Evolutionary conservation across 2,797 vertebrate species (phyloP).

Genomic region (Tympanoctomys barrerae): DNA sequence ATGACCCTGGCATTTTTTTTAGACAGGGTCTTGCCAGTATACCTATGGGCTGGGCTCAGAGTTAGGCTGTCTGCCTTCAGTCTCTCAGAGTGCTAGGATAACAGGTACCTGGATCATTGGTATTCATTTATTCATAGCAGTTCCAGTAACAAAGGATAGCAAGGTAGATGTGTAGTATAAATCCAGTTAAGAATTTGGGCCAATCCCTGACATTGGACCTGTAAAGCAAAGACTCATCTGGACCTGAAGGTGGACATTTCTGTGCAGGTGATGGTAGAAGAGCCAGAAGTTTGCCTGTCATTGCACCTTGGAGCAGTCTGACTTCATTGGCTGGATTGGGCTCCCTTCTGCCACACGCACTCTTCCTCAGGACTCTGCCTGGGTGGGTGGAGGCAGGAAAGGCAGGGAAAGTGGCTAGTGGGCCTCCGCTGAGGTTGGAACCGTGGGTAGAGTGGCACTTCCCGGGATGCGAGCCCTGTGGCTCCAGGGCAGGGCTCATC

Average conservation of each 20-base stretch:
- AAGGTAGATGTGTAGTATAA: constrained; percentile 13
- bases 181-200: constrained; percentile 40
- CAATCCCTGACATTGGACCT: not conserved
- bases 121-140: constrained; percentile 29
- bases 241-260: constrained; percentile 40
- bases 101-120: not conserved
- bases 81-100: not conserved
- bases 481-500: constrained; percentile 70
- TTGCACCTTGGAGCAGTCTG: not conserved
- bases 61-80: not conserved
- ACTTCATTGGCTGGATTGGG: not conserved
- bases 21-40: not conserved
- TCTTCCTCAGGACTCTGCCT: not conserved
- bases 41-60: not conserved
- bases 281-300: constrained; percentile 1
- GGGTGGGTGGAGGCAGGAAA: constrained; percentile 27
- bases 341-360: not conserved
- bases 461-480: constrained; percentile 31
- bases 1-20: not conserved
- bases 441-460: constrained; percentile 37
- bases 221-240: constrained; percentile 24
- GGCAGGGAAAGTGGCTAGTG: not conserved
- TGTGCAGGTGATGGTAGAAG: not conserved
- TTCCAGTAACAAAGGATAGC: not conserved
- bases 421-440: constrained; percentile 21